phyloP scores from a whole-genome alignment of 2,113 vertebrate species.

The Aegithalos caudatus region DNA sequence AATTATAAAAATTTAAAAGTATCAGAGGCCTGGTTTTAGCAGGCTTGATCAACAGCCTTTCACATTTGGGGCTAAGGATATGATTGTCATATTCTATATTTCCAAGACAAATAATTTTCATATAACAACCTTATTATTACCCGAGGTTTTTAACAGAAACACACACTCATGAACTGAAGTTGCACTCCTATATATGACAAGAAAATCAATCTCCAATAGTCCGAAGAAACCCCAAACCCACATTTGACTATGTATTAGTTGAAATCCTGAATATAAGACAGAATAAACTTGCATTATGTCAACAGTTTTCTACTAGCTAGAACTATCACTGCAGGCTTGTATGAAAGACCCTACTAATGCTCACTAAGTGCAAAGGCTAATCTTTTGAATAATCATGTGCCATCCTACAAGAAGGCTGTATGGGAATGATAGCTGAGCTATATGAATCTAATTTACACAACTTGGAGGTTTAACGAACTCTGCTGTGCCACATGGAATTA shows the following conservation, averaged over 20 bases:
- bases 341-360: neutral
- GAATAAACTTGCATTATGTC: neutral
- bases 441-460: neutral
- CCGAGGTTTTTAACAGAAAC: neutral
- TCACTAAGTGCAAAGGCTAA: neutral
- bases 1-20: neutral
- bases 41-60: neutral
- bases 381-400: neutral
- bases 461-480: neutral
- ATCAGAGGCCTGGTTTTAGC: neutral
- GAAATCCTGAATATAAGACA: neutral
- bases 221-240: neutral
- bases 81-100: neutral
- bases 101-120: neutral
- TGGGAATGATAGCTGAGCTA: neutral
- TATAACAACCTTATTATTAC: neutral
- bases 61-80: neutral
- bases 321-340: neutral
- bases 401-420: neutral
- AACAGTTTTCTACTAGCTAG: neutral
- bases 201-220: neutral
- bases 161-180: neutral
- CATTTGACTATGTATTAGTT: neutral
- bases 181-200: neutral
- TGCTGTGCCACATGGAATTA: neutral